Evolutionary conservation across 2,888 invertebrate genomes (phyloP).

Genomic region (Stenoptilia bipunctidactyla): DNA sequence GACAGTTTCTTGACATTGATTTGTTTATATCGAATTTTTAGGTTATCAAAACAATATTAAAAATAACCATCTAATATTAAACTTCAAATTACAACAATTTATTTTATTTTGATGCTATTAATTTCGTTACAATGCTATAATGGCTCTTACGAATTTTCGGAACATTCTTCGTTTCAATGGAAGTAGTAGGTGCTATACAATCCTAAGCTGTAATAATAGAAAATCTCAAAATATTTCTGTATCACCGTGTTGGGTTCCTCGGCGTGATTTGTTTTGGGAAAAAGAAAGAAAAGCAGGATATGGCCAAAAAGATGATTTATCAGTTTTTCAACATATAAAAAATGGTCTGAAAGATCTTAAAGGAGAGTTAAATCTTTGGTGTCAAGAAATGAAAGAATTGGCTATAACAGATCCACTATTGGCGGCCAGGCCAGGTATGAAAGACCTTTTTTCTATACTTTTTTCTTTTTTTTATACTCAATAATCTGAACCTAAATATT

Average conservation of each 20-base stretch:
- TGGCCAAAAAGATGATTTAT: conserved; percentile 40
- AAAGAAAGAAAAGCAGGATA: conserved; percentile 74
- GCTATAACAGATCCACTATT: conserved; percentile 74
- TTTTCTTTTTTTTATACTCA: no score
- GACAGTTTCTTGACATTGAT: no score
- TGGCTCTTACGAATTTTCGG: no score
- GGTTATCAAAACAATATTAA: no score
- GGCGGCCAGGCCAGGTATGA: conserved; percentile 62
- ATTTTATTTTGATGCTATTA: no score
- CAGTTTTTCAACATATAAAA: conserved; percentile 67
- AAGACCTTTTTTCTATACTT: no score
- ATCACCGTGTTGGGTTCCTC: conserved; percentile 6
- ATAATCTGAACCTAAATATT: no score
- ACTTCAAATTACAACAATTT: no score
- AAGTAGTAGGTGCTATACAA: background rate
- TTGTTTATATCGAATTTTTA: background rate
- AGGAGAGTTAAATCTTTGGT: conserved; percentile 75
- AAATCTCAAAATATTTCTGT: conserved; percentile 22
- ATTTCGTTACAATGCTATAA: no score
- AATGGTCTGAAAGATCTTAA: conserved; percentile 77
- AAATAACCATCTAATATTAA: no score
- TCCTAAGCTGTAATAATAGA: background rate
- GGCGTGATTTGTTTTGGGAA: conserved; percentile 67
- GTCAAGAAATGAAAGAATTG: conserved; percentile 76
- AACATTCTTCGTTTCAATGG: no score